Evolutionary conservation across 2,113 vertebrate genomes (phyloP), one percentile per base, ranked within the genome.

Genomic region (Pluvialis apricaria): DNA sequence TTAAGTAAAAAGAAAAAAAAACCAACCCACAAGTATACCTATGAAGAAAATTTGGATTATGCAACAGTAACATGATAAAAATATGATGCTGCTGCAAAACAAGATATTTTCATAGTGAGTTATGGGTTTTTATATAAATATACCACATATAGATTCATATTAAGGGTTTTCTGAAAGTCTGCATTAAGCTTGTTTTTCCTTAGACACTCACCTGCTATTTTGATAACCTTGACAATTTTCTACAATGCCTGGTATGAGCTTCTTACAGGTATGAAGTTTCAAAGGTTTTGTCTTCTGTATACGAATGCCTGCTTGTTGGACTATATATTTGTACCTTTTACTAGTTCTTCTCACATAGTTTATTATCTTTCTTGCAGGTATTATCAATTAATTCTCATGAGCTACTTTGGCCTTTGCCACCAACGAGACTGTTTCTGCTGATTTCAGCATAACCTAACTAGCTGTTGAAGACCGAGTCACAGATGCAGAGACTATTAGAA

Each of bases 151-250:
- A 6, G 8, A n/a, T 84, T 84, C 6, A 34, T 51, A 76, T 10
- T n/a, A 68, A 7, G 13, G 2, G 57, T 71, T 92, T 76, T 82
- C 82, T 57, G 34, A 54, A 95, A 81, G 13, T 18, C 58, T 90
- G 7, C 9, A 55, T 64, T 54, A 36, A 93, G 81, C 13, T 16
- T 42, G 8, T 36, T 22, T 55, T 85, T 91, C 58, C 45, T 85
- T 31, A 78, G 77, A 60, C 1, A 2, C 51, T 81, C 86, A 78
- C 42, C 38, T 86, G 36, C 24, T 14, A 38, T 55, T 86, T 72
- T 77, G 54, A 95, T 62, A 85, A 62, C 64, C 73, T 40, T 92
- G n/a, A 18, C 22, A 77, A 80, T 91, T 93, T 51, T 45, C 44
- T 61, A 85, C 31, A 82, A 71, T 13, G 69, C 12, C 70, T 62